Evolutionary conservation across 2,113 vertebrate genomes (phyloP), one percentile per base, ranked within the genome.

Genomic region (Ranitomeya variabilis): DNA sequence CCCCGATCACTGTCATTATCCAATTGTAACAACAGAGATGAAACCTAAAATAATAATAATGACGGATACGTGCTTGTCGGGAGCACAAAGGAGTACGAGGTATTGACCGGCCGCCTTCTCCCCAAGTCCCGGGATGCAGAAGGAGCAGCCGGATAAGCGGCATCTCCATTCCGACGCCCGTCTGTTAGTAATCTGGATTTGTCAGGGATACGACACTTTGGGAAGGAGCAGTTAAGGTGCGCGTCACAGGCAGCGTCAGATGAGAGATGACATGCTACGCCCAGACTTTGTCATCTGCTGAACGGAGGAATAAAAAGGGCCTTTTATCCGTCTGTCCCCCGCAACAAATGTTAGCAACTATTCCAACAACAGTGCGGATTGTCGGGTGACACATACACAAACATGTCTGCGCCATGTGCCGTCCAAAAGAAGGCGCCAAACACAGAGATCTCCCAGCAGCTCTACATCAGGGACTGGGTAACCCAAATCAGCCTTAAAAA

Each of bases 1-100:
- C 26, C 37, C 37, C 73, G 31, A 21, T 64, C 85, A 54, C 85
- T 64, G 54, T 86, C 85, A 86, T 86, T 86, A 86, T 86, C 59
- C 18, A 79, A 86, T 80, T 79, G 62, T 26, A 10, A 19, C 66
- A 54, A 66, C 85, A 80, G 45, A 87, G 60, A 86, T 85, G 69
- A 76, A 71, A 84, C 83, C n/a, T 76, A 60, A 66, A 87, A 62
- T 57, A 51, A 86, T 80, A 54, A 31, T 80, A 80, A 81, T 45
- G 79, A 64, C 64, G 57, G 18, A 84, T 71, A 7, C 2, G 52
- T 5, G 52, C 37, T 59, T 16, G 45, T 57, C 15, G 71, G 64
- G 51, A 23, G 23, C 64, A 37, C 1, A 23, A 7, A 60, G n/a
- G 13, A n/a, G 21, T 2, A 18, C n/a, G n/a, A 52, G 14, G 73